These are phyloP conservation scores for Lepidocolaptes lacrymiger DNA, from an alignment of 2,797 vertebrate species.

Conservation along the genomic window DNA sequence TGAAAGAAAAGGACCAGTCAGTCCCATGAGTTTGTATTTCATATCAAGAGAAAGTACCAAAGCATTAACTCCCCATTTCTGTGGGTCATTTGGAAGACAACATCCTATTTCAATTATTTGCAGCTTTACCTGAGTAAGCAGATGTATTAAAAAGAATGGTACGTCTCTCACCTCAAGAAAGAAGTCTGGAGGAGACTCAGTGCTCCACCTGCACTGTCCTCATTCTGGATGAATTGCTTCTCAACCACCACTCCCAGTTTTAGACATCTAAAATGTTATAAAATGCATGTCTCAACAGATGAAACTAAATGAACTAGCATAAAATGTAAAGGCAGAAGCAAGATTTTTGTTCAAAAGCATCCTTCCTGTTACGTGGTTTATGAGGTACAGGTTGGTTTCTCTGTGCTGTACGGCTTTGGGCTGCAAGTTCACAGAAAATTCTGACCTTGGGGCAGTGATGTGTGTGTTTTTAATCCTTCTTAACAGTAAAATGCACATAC, in stretches of 20 bases:
- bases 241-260: neutral
- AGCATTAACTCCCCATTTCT: neutral
- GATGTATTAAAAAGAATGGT: neutral
- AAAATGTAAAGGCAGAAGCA: neutral
- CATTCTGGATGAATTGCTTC: neutral
- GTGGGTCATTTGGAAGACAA: neutral
- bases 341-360: neutral
- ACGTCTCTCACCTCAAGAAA: neutral
- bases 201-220: neutral
- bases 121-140: neutral
- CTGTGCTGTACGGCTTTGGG: neutral
- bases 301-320: neutral
- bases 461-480: neutral
- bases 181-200: neutral
- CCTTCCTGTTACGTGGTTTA: accelerated
- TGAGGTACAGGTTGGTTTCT: neutral
- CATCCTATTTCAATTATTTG: neutral
- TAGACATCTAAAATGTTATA: neutral
- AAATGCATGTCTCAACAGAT: neutral
- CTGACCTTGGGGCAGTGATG: neutral
- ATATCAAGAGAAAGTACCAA: neutral
- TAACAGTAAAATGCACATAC: neutral
- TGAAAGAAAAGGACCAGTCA: neutral
- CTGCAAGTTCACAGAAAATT: neutral
- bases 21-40: neutral